Evolutionary conservation across 2,888 invertebrate genomes (phyloP), one percentile per base, ranked within the genome.

Genomic region (Agrochola macilenta): DNA sequence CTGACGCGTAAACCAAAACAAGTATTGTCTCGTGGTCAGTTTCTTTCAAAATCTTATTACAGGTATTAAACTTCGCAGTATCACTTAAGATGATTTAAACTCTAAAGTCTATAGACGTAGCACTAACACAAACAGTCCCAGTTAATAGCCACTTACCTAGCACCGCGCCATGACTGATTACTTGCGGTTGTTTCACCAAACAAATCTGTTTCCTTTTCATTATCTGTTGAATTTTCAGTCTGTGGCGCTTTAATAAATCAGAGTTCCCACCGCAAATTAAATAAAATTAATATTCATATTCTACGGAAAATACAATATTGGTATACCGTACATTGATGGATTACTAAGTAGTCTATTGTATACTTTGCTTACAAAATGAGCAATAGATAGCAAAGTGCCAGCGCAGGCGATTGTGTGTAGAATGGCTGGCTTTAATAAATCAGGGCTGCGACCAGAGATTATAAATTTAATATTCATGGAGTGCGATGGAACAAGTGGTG

Each of bases 401-500:
- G 46, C 12, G 35, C 69, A 43, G 69, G 63, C 69, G 39, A 81
- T 78, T 63, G 72, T 82, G 74, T 74, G 54, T 60, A 52, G 76
- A 61, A 69, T 52, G 76, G 74, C 74, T 64, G 66, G 86, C 82
- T 87, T 87, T 87, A 81, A 90, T 91, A 91, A 91, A 91, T 91
- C 89, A 88, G 71, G 83, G 82, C 71, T 83, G 79, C 81, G 85
- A 83, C 87, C 82, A 83, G 87, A 90, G 90, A 91, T 91, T 92
- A 90, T 91, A 83, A 86, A 87, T 90, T 92, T 91, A 92, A 91
- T 92, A 91, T 92, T 91, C 92, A 91, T 89, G 85, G 88, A 85
- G 89, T 84, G 87, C 84, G 87, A 85, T 82, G 80, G 79, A 72
- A 65, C 87, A 79, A 85, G 78, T 85, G 76, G 73, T 66, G 81